Conservation (phyloP, 2,888 invertebrate genomes). For the Drosophila neotestacea region DNA sequence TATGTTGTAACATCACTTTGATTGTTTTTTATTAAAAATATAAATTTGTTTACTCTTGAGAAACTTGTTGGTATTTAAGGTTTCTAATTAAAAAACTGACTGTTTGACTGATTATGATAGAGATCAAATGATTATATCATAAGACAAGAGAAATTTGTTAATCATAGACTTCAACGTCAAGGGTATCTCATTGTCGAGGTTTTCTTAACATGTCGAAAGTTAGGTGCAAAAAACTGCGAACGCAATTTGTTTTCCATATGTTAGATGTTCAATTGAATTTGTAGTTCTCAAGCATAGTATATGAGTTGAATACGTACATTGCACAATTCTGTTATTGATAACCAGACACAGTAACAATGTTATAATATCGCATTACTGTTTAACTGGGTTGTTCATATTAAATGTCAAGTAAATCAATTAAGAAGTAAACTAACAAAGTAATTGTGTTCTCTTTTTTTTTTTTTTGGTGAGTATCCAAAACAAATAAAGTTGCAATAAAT, state of each 20-base stretch:
- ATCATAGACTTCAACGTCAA: neutral
- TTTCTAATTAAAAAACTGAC: slow-evolving; percentile 17
- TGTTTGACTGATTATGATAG: neutral
- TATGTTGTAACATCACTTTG: slow-evolving; percentile 4
- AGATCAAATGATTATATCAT: neutral
- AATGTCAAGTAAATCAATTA: slow-evolving; percentile 3
- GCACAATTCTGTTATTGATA: slow-evolving; percentile 2
- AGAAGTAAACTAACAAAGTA: neutral
- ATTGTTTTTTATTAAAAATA: neutral
- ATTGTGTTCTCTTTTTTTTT: neutral
- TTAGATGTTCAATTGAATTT: slow-evolving; percentile 1
- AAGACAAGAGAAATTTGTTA: neutral
- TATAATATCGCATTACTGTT: slow-evolving; percentile 4
- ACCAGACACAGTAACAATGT: neutral
- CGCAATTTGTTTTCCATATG: slow-evolving; percentile 6
- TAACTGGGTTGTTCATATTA: neutral
- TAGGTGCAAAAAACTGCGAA: neutral
- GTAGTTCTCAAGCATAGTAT: neutral
- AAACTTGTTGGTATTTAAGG: neutral
- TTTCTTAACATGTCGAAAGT: neutral
- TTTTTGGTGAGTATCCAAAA: neutral
- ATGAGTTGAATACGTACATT: neutral
- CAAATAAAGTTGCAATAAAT: neutral
- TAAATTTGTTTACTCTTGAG: too few relatives aligned
- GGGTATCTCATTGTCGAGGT: neutral